These are phyloP conservation scores for Matsumyia berberina DNA, from an alignment of 2,888 invertebrate genomes.

Conservation along the genomic window DNA sequence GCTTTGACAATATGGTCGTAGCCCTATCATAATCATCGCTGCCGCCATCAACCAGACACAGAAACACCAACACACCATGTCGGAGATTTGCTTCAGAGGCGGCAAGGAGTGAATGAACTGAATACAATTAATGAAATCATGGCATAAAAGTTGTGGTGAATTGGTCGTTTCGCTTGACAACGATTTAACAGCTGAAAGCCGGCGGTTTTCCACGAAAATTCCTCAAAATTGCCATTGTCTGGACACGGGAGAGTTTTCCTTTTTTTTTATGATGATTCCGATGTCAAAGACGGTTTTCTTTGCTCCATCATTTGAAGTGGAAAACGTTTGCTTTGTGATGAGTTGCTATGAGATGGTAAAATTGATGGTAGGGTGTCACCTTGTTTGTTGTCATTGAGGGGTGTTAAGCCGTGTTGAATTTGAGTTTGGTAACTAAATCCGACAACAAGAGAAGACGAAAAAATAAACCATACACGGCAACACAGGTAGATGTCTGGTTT, in stretches of 20 bases:
- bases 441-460: background rate
- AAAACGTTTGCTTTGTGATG: slow-evolving; percentile 59
- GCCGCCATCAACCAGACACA: slow-evolving; percentile 42
- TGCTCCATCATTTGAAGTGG: slow-evolving; percentile 48
- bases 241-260: slow-evolving; percentile 45
- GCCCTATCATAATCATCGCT: slow-evolving; percentile 59
- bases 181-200: slow-evolving; percentile 15
- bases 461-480: background rate
- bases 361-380: slow-evolving; percentile 25
- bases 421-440: slow-evolving; percentile 2
- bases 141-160: slow-evolving; percentile 63
- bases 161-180: slow-evolving; percentile 63
- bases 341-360: slow-evolving; percentile 39
- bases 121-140: slow-evolving; percentile 70
- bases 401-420: slow-evolving; percentile 60
- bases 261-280: slow-evolving; percentile 41
- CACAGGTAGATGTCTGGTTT: background rate
- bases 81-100: background rate
- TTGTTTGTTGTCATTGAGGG: slow-evolving; percentile 43
- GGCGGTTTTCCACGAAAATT: slow-evolving; percentile 38
- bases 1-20: slow-evolving; percentile 54
- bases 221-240: slow-evolving; percentile 68
- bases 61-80: slow-evolving; percentile 6
- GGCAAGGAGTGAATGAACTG: slow-evolving; percentile 68
- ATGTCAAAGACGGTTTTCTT: slow-evolving; percentile 3